Evolutionary conservation across 30 jellyfish, hydroid and myxozoan genomes (phyloP).

Genomic region (Hydra vulgaris): DNA sequence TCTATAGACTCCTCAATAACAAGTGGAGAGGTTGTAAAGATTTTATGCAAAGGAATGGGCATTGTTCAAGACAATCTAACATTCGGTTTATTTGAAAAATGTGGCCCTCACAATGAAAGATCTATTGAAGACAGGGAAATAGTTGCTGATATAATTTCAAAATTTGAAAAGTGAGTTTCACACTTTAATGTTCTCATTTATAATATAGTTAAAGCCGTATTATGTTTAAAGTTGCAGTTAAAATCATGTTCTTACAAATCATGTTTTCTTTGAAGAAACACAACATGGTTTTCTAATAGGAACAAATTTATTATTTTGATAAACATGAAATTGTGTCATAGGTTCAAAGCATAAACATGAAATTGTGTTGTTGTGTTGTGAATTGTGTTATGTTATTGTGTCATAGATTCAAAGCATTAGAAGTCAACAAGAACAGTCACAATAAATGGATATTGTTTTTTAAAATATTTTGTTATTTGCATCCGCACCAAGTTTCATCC

Average conservation of each 20-base stretch:
- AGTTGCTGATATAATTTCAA: constrained; percentile 80
- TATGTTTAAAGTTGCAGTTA: neutral
- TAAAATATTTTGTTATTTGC: constrained; percentile 85
- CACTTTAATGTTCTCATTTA: neutral
- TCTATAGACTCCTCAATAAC: constrained; percentile 90
- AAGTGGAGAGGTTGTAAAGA: constrained; percentile 95
- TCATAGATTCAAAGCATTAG: constrained; percentile 68
- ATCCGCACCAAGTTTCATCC: constrained; percentile 54
- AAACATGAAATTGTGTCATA: no score
- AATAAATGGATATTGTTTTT: constrained; percentile 82
- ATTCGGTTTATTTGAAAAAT: constrained; percentile 89
- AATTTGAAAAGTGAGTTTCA: constrained; percentile 87
- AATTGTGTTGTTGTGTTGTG: neutral
- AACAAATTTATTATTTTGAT: no score
- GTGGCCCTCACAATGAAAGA: constrained; percentile 83
- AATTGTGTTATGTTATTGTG: neutral
- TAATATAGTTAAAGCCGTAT: neutral
- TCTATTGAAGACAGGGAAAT: constrained; percentile 87
- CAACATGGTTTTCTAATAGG: no score
- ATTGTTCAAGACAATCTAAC: constrained; percentile 52
- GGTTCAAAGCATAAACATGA: neutral
- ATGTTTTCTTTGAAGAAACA: no score
- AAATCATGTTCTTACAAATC: neutral
- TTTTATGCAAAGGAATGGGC: constrained; percentile 80
- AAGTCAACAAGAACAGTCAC: constrained; percentile 25